phyloP scores from a whole-genome alignment of 2,888 invertebrate species.

The Clivina fossor region DNA sequence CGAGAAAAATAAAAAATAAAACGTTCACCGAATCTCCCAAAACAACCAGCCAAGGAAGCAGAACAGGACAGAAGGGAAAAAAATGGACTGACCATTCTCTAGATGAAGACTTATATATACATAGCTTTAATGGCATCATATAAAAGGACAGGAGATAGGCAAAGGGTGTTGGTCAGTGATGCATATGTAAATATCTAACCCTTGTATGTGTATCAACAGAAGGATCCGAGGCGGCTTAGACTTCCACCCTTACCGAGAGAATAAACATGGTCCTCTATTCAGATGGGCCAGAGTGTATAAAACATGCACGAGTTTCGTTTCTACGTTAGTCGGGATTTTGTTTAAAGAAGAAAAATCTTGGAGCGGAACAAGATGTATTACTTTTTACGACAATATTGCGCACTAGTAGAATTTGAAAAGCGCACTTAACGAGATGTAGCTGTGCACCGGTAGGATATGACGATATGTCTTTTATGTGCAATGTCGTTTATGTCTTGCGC shows the following conservation, averaged over 20 bases:
- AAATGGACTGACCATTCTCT: no score
- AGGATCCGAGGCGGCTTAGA: conserved; percentile 22
- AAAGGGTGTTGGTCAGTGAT: conserved; percentile 14
- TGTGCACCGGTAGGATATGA: no score
- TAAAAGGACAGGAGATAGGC: not conserved
- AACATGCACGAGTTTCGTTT: conserved; percentile 27
- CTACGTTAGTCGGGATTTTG: conserved; percentile 6
- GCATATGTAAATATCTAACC: conserved; percentile 33
- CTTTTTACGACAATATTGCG: conserved; percentile 30
- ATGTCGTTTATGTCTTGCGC: no score
- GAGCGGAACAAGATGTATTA: conserved; percentile 30
- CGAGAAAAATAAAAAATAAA: no score
- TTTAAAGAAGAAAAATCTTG: conserved; percentile 21
- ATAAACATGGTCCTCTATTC: conserved; percentile 31
- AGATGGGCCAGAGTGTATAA: conserved; percentile 30
- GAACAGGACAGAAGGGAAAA: not conserved
- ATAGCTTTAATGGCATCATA: not conserved
- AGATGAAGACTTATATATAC: no score
- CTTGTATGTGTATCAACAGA: conserved; percentile 25
- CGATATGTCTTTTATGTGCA: no score
- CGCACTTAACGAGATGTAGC: conserved; percentile 23
- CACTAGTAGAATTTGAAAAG: conserved; percentile 31
- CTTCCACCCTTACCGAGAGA: conserved; percentile 15
- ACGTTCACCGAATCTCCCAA: no score
- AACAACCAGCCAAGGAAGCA: no score